Evolutionary conservation across 2,888 invertebrate species (phyloP).

Genomic region (Dryocosmus kuriphilus): DNA sequence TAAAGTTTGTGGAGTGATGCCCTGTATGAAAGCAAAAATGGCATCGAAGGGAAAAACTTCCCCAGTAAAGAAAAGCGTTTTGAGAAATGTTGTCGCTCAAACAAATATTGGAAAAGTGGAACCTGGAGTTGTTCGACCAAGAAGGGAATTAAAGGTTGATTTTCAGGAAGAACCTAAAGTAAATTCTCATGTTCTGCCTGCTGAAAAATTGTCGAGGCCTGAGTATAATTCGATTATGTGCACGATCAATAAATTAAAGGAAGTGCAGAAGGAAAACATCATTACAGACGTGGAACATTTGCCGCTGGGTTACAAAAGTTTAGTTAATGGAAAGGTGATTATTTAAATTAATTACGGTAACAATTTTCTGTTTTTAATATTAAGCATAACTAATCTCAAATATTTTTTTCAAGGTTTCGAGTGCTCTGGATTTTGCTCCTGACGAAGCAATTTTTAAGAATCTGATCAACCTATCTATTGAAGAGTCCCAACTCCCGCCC

Average conservation of each 20-base stretch:
- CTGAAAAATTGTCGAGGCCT: slow-evolving; percentile 62
- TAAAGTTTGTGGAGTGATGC: slow-evolving; percentile 47
- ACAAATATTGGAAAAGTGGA: slow-evolving; percentile 56
- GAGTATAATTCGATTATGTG: slow-evolving; percentile 71
- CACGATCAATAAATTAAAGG: slow-evolving; percentile 66
- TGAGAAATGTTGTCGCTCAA: slow-evolving; percentile 54
- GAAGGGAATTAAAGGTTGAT: neutral
- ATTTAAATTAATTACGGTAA: slow-evolving; percentile 8
- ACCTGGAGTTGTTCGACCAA: slow-evolving; percentile 51
- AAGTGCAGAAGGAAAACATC: slow-evolving; percentile 62
- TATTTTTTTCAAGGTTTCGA: slow-evolving; percentile 65
- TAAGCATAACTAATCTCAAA: too few relatives aligned
- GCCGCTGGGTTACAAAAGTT: slow-evolving; percentile 61
- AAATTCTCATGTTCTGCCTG: neutral
- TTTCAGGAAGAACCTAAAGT: neutral
- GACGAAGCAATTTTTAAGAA: slow-evolving; percentile 70
- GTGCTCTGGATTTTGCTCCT: slow-evolving; percentile 67
- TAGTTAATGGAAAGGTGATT: slow-evolving; percentile 68
- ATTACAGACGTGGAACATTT: slow-evolving; percentile 63
- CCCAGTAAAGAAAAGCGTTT: slow-evolving; percentile 57
- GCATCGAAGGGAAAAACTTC: slow-evolving; percentile 37
- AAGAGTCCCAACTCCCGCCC: slow-evolving; percentile 67
- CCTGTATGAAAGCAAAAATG: slow-evolving; percentile 51
- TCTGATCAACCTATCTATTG: slow-evolving; percentile 67
- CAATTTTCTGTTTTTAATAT: too few relatives aligned